Percentiles rank a stretch among this genome's conserved stretches.
phyloP scores from a whole-genome alignment of 1,140 invertebrate genomes.

The Nasonia longicornis region DNA sequence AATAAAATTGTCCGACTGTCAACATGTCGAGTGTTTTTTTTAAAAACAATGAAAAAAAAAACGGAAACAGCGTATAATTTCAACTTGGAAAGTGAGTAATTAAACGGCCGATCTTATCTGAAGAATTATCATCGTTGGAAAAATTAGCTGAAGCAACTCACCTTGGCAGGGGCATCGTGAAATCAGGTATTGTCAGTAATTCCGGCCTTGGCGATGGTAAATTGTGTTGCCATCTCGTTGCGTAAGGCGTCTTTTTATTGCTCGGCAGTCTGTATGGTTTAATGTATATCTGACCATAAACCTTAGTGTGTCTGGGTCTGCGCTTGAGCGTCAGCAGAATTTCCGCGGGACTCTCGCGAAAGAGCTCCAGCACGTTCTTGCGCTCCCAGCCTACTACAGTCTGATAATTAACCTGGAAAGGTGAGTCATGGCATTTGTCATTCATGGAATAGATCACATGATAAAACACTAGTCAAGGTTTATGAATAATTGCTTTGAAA shows the following conservation, averaged over 20 bases:
- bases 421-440: constrained; percentile 34
- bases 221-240: constrained; percentile 76
- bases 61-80: no score
- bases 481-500: constrained; percentile 23
- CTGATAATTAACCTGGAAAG: constrained; percentile 85
- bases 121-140: not conserved
- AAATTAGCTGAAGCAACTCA: constrained; percentile 51
- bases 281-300: constrained; percentile 86
- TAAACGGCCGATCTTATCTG: no score
- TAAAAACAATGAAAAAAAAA: not conserved
- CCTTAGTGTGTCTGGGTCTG: constrained; percentile 84
- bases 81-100: not conserved
- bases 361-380: constrained; percentile 82
- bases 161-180: constrained; percentile 73
- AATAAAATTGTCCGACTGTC: no score
- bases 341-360: constrained; percentile 84
- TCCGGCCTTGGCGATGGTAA: constrained; percentile 76
- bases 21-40: not conserved
- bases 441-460: constrained; percentile 30
- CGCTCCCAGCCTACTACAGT: constrained; percentile 92
- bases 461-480: constrained; percentile 31
- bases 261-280: constrained; percentile 82
- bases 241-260: constrained; percentile 77
- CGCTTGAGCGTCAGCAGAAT: constrained; percentile 87
- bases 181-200: constrained; percentile 75